A percentile compares a stretch with the other conserved stretches of the same genome.
Evolutionary conservation across 2,888 invertebrate genomes (phyloP).

Genomic region (Protonemura montana): DNA sequence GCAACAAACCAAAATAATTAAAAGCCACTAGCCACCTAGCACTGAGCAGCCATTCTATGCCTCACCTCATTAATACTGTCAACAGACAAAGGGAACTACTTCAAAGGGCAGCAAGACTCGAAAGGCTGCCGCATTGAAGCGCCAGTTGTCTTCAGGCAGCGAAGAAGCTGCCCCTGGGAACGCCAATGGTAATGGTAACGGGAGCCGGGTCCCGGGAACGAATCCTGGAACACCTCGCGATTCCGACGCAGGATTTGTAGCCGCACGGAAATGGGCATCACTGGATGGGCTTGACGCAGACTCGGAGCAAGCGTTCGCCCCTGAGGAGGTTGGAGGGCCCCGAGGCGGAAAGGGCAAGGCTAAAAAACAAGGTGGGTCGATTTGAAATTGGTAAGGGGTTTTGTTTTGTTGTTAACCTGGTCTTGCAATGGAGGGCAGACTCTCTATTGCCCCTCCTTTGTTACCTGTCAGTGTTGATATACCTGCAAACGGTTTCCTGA

Average conservation of each 20-base stretch:
- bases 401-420: too few species aligned
- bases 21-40: too few species aligned
- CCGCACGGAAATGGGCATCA: slow-evolving; percentile 69
- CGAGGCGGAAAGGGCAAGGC: slow-evolving; percentile 38
- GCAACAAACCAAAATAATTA: too few species aligned
- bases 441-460: too few species aligned
- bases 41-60: too few species aligned
- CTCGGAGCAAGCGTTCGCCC: slow-evolving; percentile 44
- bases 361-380: slow-evolving; percentile 42
- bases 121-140: slow-evolving; percentile 56
- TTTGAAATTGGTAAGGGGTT: too few species aligned
- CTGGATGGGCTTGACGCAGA: slow-evolving; percentile 64
- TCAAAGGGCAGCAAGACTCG: not conserved
- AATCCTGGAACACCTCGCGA: not conserved
- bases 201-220: slow-evolving; percentile 1
- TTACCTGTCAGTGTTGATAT: too few species aligned
- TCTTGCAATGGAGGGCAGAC: too few species aligned
- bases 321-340: slow-evolving; percentile 43
- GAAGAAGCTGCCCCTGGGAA: slow-evolving; percentile 56
- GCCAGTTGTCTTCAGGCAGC: slow-evolving; percentile 65
- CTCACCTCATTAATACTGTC: too few species aligned
- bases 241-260: slow-evolving; percentile 49
- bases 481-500: too few species aligned
- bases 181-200: slow-evolving; percentile 43
- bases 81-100: slow-evolving; percentile 56